phyloP scores from a whole-genome alignment of 2,113 vertebrate genomes.

The Anthoscopus minutus region DNA sequence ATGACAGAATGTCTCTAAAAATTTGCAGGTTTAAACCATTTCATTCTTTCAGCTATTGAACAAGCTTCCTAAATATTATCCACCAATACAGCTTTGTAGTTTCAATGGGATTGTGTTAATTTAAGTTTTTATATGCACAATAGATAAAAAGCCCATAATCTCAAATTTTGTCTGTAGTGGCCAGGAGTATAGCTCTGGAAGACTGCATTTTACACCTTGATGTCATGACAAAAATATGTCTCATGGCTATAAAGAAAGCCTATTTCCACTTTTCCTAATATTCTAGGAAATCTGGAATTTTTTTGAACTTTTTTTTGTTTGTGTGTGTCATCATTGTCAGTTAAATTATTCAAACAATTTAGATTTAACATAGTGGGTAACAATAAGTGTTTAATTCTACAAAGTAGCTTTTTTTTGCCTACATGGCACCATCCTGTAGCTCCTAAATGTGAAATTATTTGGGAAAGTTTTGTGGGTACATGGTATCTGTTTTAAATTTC shows the following conservation, averaged over 20 bases:
- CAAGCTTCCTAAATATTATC: neutral
- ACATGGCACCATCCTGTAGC: neutral
- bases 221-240: neutral
- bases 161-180: neutral
- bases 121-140: neutral
- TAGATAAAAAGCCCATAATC: neutral
- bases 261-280: neutral
- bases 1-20: neutral
- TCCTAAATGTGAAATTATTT: neutral
- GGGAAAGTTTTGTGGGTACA: neutral
- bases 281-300: neutral
- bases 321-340: neutral
- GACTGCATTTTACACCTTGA: neutral
- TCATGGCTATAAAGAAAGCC: neutral
- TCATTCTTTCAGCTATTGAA: neutral
- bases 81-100: neutral
- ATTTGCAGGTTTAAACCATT: neutral
- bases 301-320: neutral
- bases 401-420: neutral
- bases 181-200: neutral
- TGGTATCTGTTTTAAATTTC: neutral
- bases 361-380: neutral
- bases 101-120: neutral
- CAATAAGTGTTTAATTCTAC: neutral
- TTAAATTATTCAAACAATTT: neutral